A percentile compares a stretch with the other conserved stretches of the same genome.
Evolutionary conservation across 37 sponge, comb jelly and placozoan species (phyloP).

Genomic region (Petrosia ficiformis): DNA sequence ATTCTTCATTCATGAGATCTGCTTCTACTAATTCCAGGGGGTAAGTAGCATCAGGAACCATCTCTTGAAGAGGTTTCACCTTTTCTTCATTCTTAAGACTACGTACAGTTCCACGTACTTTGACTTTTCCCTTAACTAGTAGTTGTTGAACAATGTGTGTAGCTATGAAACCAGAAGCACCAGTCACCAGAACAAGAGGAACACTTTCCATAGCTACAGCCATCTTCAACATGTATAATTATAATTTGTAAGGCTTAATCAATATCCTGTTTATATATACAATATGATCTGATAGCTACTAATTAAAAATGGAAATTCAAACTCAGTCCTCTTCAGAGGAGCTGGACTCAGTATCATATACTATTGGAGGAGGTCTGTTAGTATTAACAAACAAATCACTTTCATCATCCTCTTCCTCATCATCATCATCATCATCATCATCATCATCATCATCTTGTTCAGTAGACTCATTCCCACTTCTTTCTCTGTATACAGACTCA

Average conservation of each 20-base stretch:
- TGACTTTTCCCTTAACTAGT: slow-evolving; percentile 43
- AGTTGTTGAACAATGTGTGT: slow-evolving; percentile 71
- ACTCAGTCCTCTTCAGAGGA: neutral
- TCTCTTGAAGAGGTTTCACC: slow-evolving; percentile 2
- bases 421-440: slow-evolving; percentile 9
- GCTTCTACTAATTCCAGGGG: slow-evolving; percentile 85
- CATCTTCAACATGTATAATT: neutral
- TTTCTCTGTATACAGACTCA: neutral
- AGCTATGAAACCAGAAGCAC: slow-evolving; percentile 88
- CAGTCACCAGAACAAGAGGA: slow-evolving; percentile 81
- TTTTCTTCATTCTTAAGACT: slow-evolving; percentile 63
- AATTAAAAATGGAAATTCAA: too few relatives aligned
- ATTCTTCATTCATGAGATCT: slow-evolving; percentile 59
- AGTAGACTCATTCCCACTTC: neutral
- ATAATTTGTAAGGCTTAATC: too few relatives aligned
- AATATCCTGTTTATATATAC: too few relatives aligned
- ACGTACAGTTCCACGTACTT: slow-evolving; percentile 85
- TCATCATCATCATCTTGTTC: neutral
- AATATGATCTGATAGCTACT: too few relatives aligned
- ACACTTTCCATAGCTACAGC: slow-evolving; percentile 14
- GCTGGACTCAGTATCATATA: neutral
- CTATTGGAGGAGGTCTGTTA: slow-evolving; percentile 27
- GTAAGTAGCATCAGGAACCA: neutral
- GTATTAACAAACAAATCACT: slow-evolving; percentile 74
- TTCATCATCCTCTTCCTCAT: slow-evolving; percentile 34